phyloP scores from a whole-genome alignment of 2,888 invertebrate species.

The Zelleria hepariella region DNA sequence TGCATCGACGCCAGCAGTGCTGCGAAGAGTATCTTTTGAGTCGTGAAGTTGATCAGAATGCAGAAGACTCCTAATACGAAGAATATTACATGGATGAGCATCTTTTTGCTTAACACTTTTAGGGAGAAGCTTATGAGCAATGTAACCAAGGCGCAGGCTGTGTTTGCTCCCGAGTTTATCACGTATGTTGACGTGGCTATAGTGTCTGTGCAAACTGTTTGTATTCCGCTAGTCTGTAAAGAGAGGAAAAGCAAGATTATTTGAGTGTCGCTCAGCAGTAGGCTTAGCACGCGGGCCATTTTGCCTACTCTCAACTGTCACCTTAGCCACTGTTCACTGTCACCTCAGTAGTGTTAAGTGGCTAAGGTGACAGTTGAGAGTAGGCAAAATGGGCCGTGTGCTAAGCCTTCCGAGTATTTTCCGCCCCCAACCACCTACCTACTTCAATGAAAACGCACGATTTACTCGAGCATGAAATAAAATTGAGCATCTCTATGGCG shows the following conservation, averaged over 20 bases:
- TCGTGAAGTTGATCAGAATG: conserved; percentile 49
- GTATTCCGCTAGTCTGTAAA: conserved; percentile 33
- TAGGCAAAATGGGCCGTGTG: no score
- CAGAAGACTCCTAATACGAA: conserved; percentile 40
- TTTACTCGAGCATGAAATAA: no score
- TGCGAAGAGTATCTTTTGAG: conserved; percentile 44
- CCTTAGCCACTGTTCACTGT: no score
- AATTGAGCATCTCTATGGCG: no score
- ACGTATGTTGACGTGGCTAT: conserved; percentile 46
- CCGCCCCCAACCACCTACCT: no score
- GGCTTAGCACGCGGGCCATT: no score
- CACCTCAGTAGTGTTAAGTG: no score
- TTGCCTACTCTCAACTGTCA: no score
- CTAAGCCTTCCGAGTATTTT: no score
- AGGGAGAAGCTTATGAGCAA: conserved; percentile 41
- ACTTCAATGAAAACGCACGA: no score
- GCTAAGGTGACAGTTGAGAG: no score
- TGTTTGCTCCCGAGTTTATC: conserved; percentile 43
- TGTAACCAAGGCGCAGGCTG: conserved; percentile 40
- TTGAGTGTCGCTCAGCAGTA: no score
- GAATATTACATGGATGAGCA: conserved; percentile 36
- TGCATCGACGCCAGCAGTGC: conserved; percentile 46
- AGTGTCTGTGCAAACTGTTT: conserved; percentile 37
- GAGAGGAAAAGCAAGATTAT: neutral
- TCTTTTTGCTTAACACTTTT: conserved; percentile 52